Conservation (phyloP, 2,797 vertebrate genomes). For the Craterocephalus amniculus region DNA sequence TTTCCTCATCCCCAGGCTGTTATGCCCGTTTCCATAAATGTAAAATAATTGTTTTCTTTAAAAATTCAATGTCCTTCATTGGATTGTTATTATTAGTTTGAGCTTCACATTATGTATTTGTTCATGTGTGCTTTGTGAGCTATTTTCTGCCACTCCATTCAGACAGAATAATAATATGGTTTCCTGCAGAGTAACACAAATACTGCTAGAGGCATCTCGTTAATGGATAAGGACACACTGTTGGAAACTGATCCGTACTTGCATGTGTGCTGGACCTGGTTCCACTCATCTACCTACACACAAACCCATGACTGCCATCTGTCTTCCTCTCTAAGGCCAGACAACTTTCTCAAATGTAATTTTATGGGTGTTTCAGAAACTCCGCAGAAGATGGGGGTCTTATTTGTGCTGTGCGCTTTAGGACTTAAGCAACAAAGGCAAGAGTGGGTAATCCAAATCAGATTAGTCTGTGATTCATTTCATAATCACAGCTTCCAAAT, state of each 20-base stretch:
- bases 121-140: too few relatives aligned
- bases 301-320: not conserved
- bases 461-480: conserved; percentile 50
- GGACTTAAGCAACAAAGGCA: conserved; percentile 7
- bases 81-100: too few relatives aligned
- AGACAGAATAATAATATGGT: too few relatives aligned
- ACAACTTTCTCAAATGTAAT: conserved; percentile 13
- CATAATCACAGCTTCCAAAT: conserved; percentile 41
- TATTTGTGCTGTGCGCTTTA: conserved; percentile 18
- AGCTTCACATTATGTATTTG: too few relatives aligned
- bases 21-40: too few relatives aligned
- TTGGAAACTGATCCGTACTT: not conserved
- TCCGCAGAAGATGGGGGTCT: not conserved
- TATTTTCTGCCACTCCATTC: too few relatives aligned
- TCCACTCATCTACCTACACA: conserved; percentile 6
- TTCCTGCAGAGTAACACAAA: too few relatives aligned
- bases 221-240: not conserved
- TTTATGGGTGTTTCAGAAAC: conserved; percentile 16
- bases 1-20: too few relatives aligned
- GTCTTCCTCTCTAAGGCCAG: conserved; percentile 9
- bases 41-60: too few relatives aligned
- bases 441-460: conserved; percentile 53
- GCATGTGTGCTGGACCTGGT: conserved; percentile 2
- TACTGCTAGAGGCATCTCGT: too few relatives aligned
- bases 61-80: too few relatives aligned